Evolutionary conservation across 1,140 invertebrate species (phyloP), one percentile per base, ranked within the genome.

Genomic region (Solen grandis): DNA sequence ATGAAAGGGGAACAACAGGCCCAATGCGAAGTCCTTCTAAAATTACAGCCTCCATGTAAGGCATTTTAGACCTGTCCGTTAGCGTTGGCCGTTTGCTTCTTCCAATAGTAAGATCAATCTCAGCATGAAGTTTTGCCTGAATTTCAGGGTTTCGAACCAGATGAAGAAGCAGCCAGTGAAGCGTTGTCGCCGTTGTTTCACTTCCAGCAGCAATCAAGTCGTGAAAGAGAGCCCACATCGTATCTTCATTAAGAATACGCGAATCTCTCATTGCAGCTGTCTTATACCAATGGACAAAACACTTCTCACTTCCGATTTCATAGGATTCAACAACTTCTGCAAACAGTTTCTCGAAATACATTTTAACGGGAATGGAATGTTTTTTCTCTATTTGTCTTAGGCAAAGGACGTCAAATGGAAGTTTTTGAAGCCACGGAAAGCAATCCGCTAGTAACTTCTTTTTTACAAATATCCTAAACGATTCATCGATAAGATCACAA

Each of bases 141-240:
- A 95, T 94, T 2, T 95, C 92, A 19, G 94, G 95, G 92, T 97
- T 90, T 16, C 94, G 89, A 0, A 96, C 95, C 93, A 98, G 94
- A 83, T 95, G 96, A 3, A 98, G 92, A n/a, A 98, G 91, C 83
- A 96, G 96, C 97, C 97, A 99, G 25, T 95, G 93, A 13, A 98
- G 89, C 0, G 97, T 96, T 0, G 95, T 95, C 31, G 97, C 92
- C 0, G 96, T 96, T 0, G 97, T 98, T 88, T 99, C 97, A 22
- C 96, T 94, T 0, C 96, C 97, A 36, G 97, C 97, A 0, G 97
- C 96, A 87, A 97, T 97, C 73, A 98, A 92, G 91, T 98, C 97
- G n/a, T n/a, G n/a, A n/a, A n/a, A 13, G 88, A n/a, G n/a, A n/a
- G n/a, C n/a, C n/a, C n/a, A n/a, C n/a, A n/a, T 90, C 63, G 90